Base-by-base conservation (phyloP, 2,888 invertebrate genomes). In the Seira ritae region DNA sequence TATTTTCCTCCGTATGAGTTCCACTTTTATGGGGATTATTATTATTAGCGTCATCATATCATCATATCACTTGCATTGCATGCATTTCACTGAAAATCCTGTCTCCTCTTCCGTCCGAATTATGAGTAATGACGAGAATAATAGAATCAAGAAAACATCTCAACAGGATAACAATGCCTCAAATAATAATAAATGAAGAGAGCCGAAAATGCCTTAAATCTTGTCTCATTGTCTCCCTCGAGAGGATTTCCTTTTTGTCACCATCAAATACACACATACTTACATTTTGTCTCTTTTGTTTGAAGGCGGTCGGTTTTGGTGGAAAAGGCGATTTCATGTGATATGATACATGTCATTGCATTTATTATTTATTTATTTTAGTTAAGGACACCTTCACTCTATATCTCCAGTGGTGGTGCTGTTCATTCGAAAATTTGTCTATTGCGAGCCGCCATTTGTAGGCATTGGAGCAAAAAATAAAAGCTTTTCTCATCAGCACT, bases 91-190 rank as follows among this genome's bases (percentile, higher is more conserved):
- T 19, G 62, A 66, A 74, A 66, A 67, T 67, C 67, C 75, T 75
- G 67, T 50, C 67, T 67, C 67, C 75, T 75, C 50, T 50, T 50
- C 50, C 8, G 62, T 62, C 62, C 31, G 31, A 31, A 62, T 62
- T n/a, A 62, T 15, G 62, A 62, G 20, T 62, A 20, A 66, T 66
- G 72, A 79, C 79, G 72, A 71, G 72, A 55, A 66, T 65, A 78
- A 78, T 24, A 68, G n/a, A 22, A 60, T 20, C 69, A 71, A 79
- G 31, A 31, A 31, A 31, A 31, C 8, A 79, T 79, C n/a, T n/a
- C 55, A 55, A 31, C 72, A 67, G 50, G 46, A 67, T 72, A 79
- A 79, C 79, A 79, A 79, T 72, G 50, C 70, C 24, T 46, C 55
- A 69, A 55, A 68, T 70, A 55, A 55, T 46, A 70, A 70, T 42